Evolutionary conservation across 2,888 invertebrate genomes (phyloP).

Genomic region (Punctoribates punctum): DNA sequence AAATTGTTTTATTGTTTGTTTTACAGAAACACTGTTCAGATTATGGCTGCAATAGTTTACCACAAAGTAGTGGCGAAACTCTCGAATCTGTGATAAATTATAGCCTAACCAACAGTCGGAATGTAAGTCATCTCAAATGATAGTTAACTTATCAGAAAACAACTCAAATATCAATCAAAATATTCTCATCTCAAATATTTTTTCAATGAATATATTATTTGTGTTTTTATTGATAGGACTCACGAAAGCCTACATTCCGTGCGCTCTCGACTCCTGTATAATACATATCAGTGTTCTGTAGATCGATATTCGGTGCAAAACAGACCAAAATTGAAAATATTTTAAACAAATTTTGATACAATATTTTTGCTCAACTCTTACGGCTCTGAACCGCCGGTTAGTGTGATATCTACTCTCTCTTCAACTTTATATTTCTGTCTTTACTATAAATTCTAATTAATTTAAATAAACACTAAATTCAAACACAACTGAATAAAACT

Average conservation of each 20-base stretch:
- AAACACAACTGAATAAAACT: no score
- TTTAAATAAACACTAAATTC: no score
- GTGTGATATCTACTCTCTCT: neutral
- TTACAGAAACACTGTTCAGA: conserved; percentile 8
- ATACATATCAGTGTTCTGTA: conserved; percentile 23
- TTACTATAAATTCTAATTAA: no score
- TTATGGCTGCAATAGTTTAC: conserved; percentile 34
- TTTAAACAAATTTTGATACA: neutral
- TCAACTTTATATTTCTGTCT: no score
- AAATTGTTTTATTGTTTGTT: neutral
- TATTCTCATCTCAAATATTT: no score
- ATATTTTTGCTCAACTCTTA: neutral
- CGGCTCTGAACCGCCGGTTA: neutral
- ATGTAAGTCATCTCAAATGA: conserved; percentile 27
- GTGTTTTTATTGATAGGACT: conserved; percentile 18
- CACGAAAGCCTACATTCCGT: conserved; percentile 34
- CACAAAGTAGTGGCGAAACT: conserved; percentile 21
- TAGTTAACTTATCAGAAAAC: neutral
- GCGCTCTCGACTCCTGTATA: conserved; percentile 35
- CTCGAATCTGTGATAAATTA: conserved; percentile 37
- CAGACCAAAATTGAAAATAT: neutral
- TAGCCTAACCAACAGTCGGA: conserved; percentile 30
- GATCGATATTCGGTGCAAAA: neutral
- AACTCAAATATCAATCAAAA: neutral
- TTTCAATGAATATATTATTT: neutral